phyloP scores from a whole-genome alignment of 2,797 vertebrate species.

The Hirundo rustica region DNA sequence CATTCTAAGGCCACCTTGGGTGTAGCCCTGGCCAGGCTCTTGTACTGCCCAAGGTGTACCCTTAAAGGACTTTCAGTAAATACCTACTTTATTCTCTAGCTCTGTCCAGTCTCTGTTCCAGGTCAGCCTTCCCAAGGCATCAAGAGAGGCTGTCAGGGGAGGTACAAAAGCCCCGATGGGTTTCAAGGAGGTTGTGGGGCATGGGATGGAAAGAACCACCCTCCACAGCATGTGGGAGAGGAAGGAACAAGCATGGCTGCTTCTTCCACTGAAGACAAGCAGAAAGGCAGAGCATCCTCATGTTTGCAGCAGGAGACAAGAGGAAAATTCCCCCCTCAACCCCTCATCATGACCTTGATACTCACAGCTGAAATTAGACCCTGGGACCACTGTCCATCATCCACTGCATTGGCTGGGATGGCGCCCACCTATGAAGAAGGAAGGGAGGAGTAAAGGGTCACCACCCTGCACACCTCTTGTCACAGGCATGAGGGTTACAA shows the following conservation, averaged over 20 bases:
- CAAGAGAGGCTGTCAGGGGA: neutral
- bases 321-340: neutral
- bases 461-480: neutral
- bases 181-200: neutral
- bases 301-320: neutral
- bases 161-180: rapidly evolving
- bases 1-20: neutral
- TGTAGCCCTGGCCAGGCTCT: neutral
- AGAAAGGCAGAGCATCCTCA: neutral
- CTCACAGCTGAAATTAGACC: conserved; percentile 98
- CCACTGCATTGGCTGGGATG: conserved; percentile 90
- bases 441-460: neutral
- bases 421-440: conserved; percentile 84
- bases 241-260: neutral
- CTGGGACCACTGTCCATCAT: conserved; percentile 98
- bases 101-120: neutral
- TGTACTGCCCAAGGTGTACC: neutral
- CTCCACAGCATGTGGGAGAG: rapidly evolving
- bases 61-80: neutral
- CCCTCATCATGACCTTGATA: neutral
- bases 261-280: neutral
- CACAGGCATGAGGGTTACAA: rapidly evolving
- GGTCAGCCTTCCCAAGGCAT: neutral
- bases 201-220: neutral
- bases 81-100: neutral